A percentile compares a stretch with the other conserved stretches of the same genome.
Evolutionary conservation across 2,113 vertebrate genomes (phyloP).

Genomic region (Saccopteryx bilineata): DNA sequence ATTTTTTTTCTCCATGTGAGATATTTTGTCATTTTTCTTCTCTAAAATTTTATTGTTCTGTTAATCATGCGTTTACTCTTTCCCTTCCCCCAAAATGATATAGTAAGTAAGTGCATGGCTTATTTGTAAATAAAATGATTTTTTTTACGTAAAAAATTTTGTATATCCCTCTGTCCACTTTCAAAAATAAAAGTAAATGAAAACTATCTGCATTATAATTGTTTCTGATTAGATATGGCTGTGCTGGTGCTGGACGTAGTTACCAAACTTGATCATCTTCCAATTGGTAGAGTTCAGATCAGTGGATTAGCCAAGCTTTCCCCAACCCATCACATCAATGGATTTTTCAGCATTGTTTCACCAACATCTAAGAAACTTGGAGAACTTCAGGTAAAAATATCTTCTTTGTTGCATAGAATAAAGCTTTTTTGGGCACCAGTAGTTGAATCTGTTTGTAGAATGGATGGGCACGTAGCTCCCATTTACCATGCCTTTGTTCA

Average conservation of each 20-base stretch:
- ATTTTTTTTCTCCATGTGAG: not conserved
- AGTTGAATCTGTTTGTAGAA: conserved; percentile 36
- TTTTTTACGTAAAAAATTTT: conserved; percentile 46
- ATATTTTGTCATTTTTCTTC: conserved; percentile 12
- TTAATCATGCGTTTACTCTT: conserved; percentile 11
- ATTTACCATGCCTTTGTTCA: not conserved
- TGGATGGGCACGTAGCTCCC: not conserved
- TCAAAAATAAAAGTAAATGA: not conserved
- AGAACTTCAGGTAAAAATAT: conserved; percentile 93
- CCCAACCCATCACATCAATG: conserved; percentile 91
- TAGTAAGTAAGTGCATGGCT: conserved; percentile 33
- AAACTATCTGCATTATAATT: conserved; percentile 51
- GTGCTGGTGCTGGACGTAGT: conserved; percentile 94
- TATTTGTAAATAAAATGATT: conserved; percentile 60
- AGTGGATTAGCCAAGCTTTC: conserved; percentile 91
- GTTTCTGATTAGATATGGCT: conserved; percentile 93
- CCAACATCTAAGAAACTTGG: conserved; percentile 94
- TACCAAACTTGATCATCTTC: conserved; percentile 92
- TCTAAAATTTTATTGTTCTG: conserved; percentile 54
- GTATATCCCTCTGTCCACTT: not conserved
- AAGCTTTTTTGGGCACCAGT: conserved; percentile 38
- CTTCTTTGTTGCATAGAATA: conserved; percentile 31
- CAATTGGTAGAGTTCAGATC: conserved; percentile 92
- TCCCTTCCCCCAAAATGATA: not conserved
- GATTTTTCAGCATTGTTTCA: conserved; percentile 94